Percentiles rank a stretch among this genome's conserved stretches.
phyloP scores from a whole-genome alignment of 2,797 vertebrate species.

The Gallinago solitaria region DNA sequence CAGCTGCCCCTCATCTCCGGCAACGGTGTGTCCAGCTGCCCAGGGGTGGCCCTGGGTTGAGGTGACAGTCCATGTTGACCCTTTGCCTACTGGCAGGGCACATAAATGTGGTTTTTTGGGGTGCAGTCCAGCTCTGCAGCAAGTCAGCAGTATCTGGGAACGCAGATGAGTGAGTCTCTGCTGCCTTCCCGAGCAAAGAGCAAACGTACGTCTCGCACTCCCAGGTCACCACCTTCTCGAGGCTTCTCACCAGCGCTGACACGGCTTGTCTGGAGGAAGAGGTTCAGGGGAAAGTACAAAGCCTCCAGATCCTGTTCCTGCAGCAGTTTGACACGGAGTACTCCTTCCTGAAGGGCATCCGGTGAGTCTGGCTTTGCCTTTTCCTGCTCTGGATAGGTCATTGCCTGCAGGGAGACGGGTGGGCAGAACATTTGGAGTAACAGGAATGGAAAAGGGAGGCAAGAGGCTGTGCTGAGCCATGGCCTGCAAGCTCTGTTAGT shows the following conservation, averaged over 20 bases:
- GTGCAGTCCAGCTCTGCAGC: background rate
- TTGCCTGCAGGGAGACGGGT: accelerated
- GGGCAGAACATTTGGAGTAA: background rate
- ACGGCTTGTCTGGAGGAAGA: conserved; percentile 73
- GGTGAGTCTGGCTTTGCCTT: conserved; percentile 72
- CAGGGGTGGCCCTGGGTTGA: background rate
- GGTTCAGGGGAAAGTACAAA: conserved; percentile 47
- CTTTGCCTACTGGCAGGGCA: background rate
- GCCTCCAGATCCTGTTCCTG: conserved; percentile 84
- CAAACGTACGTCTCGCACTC: background rate
- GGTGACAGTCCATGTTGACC: background rate
- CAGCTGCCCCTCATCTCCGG: background rate
- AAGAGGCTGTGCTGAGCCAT: background rate
- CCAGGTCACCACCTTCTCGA: conserved; percentile 95
- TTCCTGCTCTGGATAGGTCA: accelerated
- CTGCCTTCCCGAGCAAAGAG: background rate
- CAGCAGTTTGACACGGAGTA: conserved; percentile 95
- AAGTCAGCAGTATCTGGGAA: background rate
- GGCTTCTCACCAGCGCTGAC: conserved; percentile 88
- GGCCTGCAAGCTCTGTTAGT: background rate
- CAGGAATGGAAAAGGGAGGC: background rate
- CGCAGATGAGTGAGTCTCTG: background rate
- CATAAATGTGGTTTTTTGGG: background rate
- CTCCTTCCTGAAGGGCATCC: conserved; percentile 90
- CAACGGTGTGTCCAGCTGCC: background rate